A percentile compares a stretch with the other conserved stretches of the same genome.
phyloP scores from a whole-genome alignment of 2,888 invertebrate species.

The Ichneumoninae sp. region DNA sequence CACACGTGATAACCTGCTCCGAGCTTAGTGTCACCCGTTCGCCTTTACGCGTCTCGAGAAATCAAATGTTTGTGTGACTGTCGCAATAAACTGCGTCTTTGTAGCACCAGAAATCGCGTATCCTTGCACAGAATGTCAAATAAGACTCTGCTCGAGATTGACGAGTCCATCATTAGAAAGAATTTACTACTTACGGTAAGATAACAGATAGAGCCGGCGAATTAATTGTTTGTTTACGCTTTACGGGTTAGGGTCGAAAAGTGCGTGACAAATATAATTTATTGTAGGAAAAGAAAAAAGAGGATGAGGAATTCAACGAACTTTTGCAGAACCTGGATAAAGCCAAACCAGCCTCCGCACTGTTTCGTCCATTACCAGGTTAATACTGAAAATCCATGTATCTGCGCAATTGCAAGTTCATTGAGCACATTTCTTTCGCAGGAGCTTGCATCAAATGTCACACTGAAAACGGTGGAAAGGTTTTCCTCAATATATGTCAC shows the following conservation, averaged over 20 bases:
- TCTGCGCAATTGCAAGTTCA: background rate
- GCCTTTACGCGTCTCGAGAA: background rate
- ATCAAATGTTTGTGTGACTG: conserved; percentile 30
- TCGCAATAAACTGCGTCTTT: background rate
- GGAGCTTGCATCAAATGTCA: conserved; percentile 93
- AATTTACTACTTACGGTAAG: conserved; percentile 84
- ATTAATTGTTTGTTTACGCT: conserved; percentile 4
- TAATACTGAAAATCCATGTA: conserved; percentile 78
- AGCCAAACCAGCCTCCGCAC: conserved; percentile 85
- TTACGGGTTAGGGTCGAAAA: conserved; percentile 11
- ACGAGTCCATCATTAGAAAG: conserved; percentile 87
- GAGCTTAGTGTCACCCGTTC: background rate
- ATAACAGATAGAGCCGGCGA: background rate
- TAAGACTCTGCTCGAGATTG: conserved; percentile 87
- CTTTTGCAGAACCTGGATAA: conserved; percentile 85
- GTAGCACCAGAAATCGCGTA: background rate
- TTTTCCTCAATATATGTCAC: conserved; percentile 94
- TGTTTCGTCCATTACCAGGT: conserved; percentile 90
- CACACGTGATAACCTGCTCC: background rate
- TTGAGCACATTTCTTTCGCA: conserved; percentile 79
- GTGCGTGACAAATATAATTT: conserved; percentile 1
- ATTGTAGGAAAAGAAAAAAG: conserved; percentile 84
- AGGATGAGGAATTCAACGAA: conserved; percentile 87
- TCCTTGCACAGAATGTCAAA: conserved; percentile 76
- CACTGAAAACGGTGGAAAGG: conserved; percentile 87